phyloP scores from a whole-genome alignment of 2,113 vertebrate genomes.

The Speoplatyrhinus poulsoni region DNA sequence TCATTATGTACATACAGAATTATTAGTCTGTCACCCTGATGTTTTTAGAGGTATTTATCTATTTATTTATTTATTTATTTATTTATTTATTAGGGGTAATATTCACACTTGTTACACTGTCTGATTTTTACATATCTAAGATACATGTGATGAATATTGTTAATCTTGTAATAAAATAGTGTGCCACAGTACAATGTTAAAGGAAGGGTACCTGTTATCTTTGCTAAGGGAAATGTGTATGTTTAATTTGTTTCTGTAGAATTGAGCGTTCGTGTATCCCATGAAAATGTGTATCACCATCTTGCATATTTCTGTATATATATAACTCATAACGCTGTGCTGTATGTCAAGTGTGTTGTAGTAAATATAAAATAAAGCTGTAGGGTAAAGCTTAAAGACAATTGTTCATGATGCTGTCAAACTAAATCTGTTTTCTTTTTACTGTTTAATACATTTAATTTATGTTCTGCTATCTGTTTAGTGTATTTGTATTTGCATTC shows the following conservation, averaged over 20 bases:
- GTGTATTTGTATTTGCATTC: too few relatives aligned
- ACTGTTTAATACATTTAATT: too few relatives aligned
- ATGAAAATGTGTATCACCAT: constrained; percentile 45
- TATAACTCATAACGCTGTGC: constrained; percentile 61
- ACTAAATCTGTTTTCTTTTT: too few relatives aligned
- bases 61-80: constrained; percentile 1
- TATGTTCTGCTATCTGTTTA: too few relatives aligned
- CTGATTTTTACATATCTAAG: constrained; percentile 63
- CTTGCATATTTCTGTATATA: constrained; percentile 64
- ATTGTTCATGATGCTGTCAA: constrained; percentile 4
- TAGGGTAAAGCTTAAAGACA: constrained; percentile 43
- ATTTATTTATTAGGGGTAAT: constrained; percentile 22
- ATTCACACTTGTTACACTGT: constrained; percentile 55
- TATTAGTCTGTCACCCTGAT: constrained; percentile 37
- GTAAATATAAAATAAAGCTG: constrained; percentile 70
- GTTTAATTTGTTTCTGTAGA: constrained; percentile 66
- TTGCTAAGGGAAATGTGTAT: constrained; percentile 53
- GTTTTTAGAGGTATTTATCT: constrained; percentile 24
- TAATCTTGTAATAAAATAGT: constrained; percentile 68
- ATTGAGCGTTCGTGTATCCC: constrained; percentile 51
- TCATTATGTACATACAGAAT: constrained; percentile 3
- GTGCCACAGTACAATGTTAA: constrained; percentile 44
- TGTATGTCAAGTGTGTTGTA: constrained; percentile 72
- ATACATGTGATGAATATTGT: constrained; percentile 70
- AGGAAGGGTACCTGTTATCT: constrained; percentile 38